These are phyloP conservation scores for Drosophila kohkoa DNA, from an alignment of 1,140 invertebrate species.

Conservation along the genomic window DNA sequence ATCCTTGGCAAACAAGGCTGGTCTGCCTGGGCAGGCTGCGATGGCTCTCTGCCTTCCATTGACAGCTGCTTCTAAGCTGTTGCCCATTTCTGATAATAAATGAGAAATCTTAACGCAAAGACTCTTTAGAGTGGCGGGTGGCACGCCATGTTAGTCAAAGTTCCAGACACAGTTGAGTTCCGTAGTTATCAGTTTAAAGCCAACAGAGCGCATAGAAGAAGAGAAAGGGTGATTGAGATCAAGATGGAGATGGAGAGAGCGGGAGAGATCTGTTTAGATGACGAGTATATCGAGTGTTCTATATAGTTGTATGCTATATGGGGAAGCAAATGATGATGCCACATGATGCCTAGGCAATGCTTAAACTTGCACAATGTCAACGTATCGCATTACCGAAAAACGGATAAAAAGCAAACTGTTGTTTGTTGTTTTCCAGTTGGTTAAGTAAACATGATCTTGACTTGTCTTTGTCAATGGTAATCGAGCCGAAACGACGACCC, in stretches of 20 bases:
- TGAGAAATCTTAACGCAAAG: slow-evolving; percentile 24
- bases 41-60: slow-evolving; percentile 52
- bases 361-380: slow-evolving; percentile 64
- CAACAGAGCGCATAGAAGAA: slow-evolving; percentile 29
- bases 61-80: slow-evolving; percentile 22
- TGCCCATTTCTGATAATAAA: slow-evolving; percentile 13
- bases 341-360: slow-evolving; percentile 40
- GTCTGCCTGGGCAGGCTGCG: slow-evolving; percentile 65
- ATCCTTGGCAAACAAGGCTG: slow-evolving; percentile 58
- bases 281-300: slow-evolving; percentile 3
- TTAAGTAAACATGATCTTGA: slow-evolving; percentile 79
- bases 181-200: slow-evolving; percentile 14
- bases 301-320: not conserved
- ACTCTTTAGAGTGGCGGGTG: slow-evolving; percentile 16
- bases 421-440: slow-evolving; percentile 68
- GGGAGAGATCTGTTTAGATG: not conserved
- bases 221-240: slow-evolving; percentile 25
- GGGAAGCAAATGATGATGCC: not conserved
- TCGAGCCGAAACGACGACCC: slow-evolving; percentile 50
- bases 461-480: slow-evolving; percentile 65
- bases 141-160: slow-evolving; percentile 33
- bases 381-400: slow-evolving; percentile 60
- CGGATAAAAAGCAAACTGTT: not conserved
- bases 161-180: slow-evolving; percentile 37
- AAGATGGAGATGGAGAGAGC: not conserved